A percentile compares a stretch with the other conserved stretches of the same genome.
Conservation (phyloP, 2,113 vertebrate genomes). For the Coracopsis vasa region DNA sequence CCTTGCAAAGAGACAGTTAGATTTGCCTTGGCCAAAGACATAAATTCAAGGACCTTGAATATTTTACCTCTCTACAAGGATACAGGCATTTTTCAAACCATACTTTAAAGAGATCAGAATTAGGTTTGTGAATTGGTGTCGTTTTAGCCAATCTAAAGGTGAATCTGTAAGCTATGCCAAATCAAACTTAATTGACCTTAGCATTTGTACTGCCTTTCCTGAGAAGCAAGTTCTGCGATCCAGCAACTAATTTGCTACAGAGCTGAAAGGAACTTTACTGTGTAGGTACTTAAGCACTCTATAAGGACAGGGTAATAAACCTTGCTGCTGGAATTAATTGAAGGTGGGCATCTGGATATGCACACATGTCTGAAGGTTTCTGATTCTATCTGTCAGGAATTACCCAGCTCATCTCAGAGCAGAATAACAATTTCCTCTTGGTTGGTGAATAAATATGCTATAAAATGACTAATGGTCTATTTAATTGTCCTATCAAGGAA, state of each 20-base stretch:
- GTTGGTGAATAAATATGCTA: conserved; percentile 48
- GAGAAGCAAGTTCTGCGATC: background rate
- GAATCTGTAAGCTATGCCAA: background rate
- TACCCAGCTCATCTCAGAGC: conserved; percentile 29
- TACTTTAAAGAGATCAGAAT: background rate
- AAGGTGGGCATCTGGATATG: conserved; percentile 16
- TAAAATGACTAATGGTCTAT: conserved; percentile 67
- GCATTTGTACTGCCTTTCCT: background rate
- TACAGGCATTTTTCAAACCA: background rate
- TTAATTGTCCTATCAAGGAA: conserved; percentile 50
- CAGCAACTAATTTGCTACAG: background rate
- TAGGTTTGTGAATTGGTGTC: background rate
- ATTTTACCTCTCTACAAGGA: background rate
- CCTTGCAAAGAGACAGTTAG: background rate
- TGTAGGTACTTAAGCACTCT: conserved; percentile 17
- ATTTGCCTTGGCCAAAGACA: background rate
- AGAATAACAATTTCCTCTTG: conserved; percentile 51
- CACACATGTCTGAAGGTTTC: background rate
- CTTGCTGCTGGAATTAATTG: conserved; percentile 49
- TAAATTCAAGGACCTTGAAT: background rate
- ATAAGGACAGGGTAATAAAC: conserved; percentile 51
- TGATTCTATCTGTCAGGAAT: conserved; percentile 53
- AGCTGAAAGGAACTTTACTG: conserved; percentile 15
- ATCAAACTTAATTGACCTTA: conserved; percentile 23
- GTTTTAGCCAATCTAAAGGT: background rate